phyloP scores from a whole-genome alignment of 2,113 vertebrate genomes.

The Microcebus lehilahytsara region DNA sequence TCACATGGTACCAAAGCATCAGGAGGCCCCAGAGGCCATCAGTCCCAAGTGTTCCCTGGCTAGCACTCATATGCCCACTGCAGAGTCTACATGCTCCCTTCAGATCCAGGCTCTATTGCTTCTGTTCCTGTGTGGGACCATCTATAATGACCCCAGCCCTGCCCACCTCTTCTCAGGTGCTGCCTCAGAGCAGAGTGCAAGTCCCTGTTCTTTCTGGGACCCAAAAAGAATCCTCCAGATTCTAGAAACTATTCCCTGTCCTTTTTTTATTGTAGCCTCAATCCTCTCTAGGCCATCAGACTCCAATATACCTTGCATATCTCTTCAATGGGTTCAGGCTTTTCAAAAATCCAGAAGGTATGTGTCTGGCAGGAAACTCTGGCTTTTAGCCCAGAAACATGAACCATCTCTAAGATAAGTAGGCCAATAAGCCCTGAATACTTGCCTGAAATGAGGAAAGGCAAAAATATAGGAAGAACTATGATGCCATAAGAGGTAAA shows the following conservation, averaged over 20 bases:
- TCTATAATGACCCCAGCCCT: neutral
- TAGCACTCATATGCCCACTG: neutral
- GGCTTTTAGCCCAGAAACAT: conserved; percentile 43
- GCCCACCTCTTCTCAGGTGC: neutral
- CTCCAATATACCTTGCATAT: neutral
- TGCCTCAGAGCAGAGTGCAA: neutral
- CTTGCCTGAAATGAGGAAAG: conserved; percentile 22
- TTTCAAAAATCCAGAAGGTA: conserved; percentile 23
- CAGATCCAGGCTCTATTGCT: neutral
- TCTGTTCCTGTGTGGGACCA: neutral
- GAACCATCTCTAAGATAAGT: conserved; percentile 20
- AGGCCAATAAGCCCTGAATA: neutral
- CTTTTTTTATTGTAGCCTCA: neutral
- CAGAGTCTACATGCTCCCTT: neutral
- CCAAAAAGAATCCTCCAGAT: neutral
- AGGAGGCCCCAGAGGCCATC: neutral
- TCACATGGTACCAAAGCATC: neutral
- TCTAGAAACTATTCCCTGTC: neutral
- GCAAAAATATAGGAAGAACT: neutral
- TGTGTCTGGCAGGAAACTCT: conserved; percentile 1
- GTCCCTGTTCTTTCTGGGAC: neutral
- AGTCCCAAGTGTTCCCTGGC: neutral
- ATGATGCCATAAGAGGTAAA: neutral
- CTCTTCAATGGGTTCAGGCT: neutral
- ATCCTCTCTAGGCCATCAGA: neutral